Evolutionary conservation across 2,888 invertebrate species (phyloP).

Genomic region (Tenodera sinensis): DNA sequence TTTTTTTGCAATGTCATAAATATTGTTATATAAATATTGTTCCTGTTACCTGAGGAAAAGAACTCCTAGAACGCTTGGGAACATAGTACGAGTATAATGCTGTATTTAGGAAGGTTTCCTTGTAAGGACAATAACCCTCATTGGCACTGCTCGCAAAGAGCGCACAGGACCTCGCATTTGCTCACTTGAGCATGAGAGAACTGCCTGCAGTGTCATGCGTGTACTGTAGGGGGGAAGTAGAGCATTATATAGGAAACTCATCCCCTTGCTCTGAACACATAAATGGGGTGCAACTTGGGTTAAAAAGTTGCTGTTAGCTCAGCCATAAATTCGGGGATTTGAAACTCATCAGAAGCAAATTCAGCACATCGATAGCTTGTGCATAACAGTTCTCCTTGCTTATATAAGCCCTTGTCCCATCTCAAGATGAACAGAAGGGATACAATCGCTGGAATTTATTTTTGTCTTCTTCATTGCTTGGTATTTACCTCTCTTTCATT

Average conservation of each 20-base stretch:
- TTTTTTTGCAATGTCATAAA: too few species aligned
- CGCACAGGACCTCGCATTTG: neutral
- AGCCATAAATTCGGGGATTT: neutral
- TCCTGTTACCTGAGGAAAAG: too few species aligned
- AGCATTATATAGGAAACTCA: neutral
- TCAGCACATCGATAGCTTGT: neutral
- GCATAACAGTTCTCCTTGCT: neutral
- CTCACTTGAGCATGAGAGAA: neutral
- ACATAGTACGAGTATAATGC: too few species aligned
- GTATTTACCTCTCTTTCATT: too few species aligned
- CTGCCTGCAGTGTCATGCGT: neutral
- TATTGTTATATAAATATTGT: too few species aligned
- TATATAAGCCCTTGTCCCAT: neutral
- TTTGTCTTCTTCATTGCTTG: too few species aligned
- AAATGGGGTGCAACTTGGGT: slow-evolving; percentile 1
- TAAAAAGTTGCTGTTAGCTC: neutral
- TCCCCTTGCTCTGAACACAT: neutral
- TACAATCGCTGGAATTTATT: too few species aligned
- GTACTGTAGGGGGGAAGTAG: neutral
- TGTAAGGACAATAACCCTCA: neutral
- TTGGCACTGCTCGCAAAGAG: neutral
- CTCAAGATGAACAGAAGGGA: too few species aligned
- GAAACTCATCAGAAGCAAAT: neutral
- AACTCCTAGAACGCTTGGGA: too few species aligned
- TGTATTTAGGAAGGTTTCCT: too few species aligned